Percentiles rank a stretch among this genome's conserved stretches.
These are phyloP conservation scores for Sula dactylatra DNA, from an alignment of 2,113 vertebrate genomes.

Conservation along the genomic window DNA sequence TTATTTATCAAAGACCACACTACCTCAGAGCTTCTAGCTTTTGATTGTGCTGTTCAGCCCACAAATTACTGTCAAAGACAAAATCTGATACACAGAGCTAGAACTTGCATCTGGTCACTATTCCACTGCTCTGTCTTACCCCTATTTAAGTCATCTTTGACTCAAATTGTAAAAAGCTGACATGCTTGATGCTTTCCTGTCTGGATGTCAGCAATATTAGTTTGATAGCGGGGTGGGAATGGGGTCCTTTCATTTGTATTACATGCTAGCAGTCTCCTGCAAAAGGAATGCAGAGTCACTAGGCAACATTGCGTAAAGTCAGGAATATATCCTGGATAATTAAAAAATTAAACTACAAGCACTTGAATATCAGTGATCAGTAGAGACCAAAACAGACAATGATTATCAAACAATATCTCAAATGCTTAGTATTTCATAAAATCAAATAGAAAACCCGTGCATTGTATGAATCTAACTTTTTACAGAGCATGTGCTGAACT, in stretches of 20 bases:
- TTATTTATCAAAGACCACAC: conserved; percentile 16
- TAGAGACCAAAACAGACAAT: not conserved
- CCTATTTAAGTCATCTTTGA: not conserved
- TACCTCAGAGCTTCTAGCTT: not conserved
- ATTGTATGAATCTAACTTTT: not conserved
- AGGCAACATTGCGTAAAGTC: not conserved
- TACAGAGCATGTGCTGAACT: not conserved
- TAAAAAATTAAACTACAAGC: not conserved
- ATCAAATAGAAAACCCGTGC: not conserved
- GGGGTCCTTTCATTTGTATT: not conserved
- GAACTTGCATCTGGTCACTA: not conserved
- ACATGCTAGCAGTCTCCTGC: not conserved
- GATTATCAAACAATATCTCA: not conserved
- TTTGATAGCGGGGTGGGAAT: not conserved
- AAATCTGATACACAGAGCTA: not conserved
- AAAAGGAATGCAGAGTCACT: not conserved
- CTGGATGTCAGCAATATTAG: not conserved
- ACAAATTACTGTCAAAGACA: not conserved
- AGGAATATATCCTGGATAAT: not conserved
- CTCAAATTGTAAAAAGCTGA: not conserved
- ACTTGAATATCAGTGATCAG: not conserved
- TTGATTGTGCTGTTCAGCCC: not conserved
- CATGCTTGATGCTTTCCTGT: not conserved
- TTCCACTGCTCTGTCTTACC: not conserved
- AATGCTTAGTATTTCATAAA: not conserved